A percentile compares a stretch with the other conserved stretches of the same genome.
phyloP scores from a whole-genome alignment of 2,113 vertebrate genomes.

The Rostratula benghalensis region DNA sequence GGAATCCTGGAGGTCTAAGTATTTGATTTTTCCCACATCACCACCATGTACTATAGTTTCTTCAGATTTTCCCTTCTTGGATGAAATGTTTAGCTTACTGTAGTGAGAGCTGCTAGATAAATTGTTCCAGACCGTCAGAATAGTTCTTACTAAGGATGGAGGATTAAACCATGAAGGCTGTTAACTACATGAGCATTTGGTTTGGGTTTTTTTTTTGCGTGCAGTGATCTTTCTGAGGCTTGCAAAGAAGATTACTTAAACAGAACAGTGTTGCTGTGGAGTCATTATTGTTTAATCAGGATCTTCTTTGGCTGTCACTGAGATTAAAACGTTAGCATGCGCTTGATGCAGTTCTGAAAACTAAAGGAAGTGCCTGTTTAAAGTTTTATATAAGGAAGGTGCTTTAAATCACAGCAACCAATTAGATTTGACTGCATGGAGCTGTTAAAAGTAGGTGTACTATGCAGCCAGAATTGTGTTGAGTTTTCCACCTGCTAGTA shows the following conservation, averaged over 20 bases:
- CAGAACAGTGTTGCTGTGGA: background rate
- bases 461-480: slow-evolving; percentile 7
- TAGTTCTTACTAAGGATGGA: background rate
- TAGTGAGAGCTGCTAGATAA: background rate
- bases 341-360: slow-evolving; percentile 16
- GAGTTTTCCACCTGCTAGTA: slow-evolving; percentile 50
- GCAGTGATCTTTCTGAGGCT: background rate
- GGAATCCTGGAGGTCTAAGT: background rate
- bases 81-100: slow-evolving; percentile 6
- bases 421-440: background rate
- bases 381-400: background rate
- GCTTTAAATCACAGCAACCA: slow-evolving; percentile 8
- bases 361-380: background rate
- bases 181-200: background rate
- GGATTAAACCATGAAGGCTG: slow-evolving; percentile 44
- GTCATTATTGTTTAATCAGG: slow-evolving; percentile 42
- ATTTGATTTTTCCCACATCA: background rate
- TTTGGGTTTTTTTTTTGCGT: background rate
- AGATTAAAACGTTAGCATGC: background rate
- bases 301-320: slow-evolving; percentile 32
- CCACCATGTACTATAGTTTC: background rate
- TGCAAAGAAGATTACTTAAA: slow-evolving; percentile 45
- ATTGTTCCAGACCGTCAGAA: slow-evolving; percentile 42
- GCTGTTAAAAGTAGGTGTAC: background rate
- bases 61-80: slow-evolving; percentile 24